These are phyloP conservation scores for Drosophila rubida DNA, from an alignment of 2,888 invertebrate species.

Conservation along the genomic window DNA sequence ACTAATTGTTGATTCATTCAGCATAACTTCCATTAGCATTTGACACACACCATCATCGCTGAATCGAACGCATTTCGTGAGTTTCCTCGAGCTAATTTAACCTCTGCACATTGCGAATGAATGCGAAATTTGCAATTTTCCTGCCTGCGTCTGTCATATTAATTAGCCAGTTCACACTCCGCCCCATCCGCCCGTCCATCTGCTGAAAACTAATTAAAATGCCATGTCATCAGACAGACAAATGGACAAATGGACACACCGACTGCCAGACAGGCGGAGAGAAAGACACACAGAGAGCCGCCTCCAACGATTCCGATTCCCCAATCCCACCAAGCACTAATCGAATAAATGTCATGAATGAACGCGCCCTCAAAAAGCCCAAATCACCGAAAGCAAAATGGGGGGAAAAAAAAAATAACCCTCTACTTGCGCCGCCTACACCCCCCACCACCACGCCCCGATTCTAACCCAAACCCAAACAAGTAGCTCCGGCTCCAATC, in stretches of 20 bases:
- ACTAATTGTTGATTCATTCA: constrained; percentile 17
- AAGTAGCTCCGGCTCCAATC: constrained; percentile 11
- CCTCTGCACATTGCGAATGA: constrained; percentile 28
- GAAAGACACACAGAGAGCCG: constrained; percentile 4
- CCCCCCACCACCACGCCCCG: not conserved
- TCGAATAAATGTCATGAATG: constrained; percentile 75
- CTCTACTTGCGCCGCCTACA: not conserved
- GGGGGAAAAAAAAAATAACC: constrained; percentile 1
- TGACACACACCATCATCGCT: constrained; percentile 14
- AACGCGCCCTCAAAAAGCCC: constrained; percentile 30
- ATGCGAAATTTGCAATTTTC: constrained; percentile 42
- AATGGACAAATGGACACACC: not conserved
- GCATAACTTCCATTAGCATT: constrained; percentile 31
- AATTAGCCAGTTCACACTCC: constrained; percentile 60
- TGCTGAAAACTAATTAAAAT: constrained; percentile 77
- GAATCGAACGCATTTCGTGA: constrained; percentile 15
- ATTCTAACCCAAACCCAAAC: not conserved
- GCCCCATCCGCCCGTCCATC: constrained; percentile 3
- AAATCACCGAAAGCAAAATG: constrained; percentile 4
- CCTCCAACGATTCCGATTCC: not conserved
- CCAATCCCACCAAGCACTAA: constrained; percentile 46
- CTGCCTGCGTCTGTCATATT: constrained; percentile 73
- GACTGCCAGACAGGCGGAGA: constrained; percentile 6
- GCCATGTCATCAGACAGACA: constrained; percentile 57
- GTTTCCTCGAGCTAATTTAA: constrained; percentile 23